These are phyloP conservation scores for Pangasianodon gigas DNA, from an alignment of 2,113 vertebrate species.

Conservation along the genomic window DNA sequence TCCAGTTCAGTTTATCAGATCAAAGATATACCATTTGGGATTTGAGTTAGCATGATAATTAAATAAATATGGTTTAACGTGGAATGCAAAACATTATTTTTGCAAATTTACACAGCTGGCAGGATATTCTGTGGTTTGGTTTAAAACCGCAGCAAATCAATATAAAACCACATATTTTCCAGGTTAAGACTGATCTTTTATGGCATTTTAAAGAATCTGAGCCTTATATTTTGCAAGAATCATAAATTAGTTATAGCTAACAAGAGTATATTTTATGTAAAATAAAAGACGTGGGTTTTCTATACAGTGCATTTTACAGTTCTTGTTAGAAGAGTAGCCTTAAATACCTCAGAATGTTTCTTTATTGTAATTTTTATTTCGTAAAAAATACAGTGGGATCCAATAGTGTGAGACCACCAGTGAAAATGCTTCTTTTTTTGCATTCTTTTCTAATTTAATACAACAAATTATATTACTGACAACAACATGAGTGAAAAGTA, in stretches of 20 bases:
- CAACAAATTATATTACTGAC: too few species aligned
- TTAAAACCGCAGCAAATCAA: background rate
- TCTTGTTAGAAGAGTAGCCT: background rate
- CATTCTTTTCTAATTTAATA: too few species aligned
- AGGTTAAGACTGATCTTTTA: background rate
- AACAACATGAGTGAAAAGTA: too few species aligned
- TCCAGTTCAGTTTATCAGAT: constrained; percentile 4
- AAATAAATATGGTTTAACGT: background rate
- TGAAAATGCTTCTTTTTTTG: background rate
- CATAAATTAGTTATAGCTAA: background rate
- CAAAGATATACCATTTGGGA: background rate
- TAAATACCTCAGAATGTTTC: background rate
- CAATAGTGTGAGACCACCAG: background rate
- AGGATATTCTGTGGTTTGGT: background rate
- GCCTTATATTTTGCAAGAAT: background rate
- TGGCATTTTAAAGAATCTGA: background rate
- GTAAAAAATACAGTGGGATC: background rate
- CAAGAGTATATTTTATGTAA: background rate
- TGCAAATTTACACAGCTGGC: constrained; percentile 3
- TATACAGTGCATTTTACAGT: background rate
- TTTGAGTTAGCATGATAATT: background rate
- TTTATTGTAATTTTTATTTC: background rate
- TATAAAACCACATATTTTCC: background rate
- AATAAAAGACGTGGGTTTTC: background rate
- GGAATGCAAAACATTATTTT: background rate